phyloP scores from a whole-genome alignment of 2,797 vertebrate species.

The Acipenser ruthenus region DNA sequence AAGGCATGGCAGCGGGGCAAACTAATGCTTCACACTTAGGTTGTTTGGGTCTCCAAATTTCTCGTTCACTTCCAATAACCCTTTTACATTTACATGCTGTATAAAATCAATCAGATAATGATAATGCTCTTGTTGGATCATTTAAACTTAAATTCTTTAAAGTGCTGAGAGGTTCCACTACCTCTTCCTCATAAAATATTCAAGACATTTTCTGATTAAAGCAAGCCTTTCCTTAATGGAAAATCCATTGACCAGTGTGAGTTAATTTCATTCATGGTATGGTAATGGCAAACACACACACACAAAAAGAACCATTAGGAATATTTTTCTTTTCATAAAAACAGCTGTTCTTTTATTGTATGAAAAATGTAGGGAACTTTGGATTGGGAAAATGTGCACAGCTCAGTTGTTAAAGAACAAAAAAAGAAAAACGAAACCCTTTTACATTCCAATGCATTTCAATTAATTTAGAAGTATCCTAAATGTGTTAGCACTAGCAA shows the following conservation, averaged over 20 bases:
- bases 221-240: constrained; percentile 9
- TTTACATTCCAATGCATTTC: too few relatives aligned
- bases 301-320: not conserved
- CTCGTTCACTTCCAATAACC: not conserved
- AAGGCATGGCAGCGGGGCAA: too few relatives aligned
- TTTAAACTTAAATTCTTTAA: not conserved
- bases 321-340: not conserved
- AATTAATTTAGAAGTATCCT: too few relatives aligned
- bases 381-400: not conserved
- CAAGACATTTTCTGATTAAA: constrained; percentile 12
- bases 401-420: not conserved
- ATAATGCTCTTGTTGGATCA: not conserved
- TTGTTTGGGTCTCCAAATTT: too few relatives aligned
- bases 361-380: constrained; percentile 3
- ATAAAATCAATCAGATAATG: not conserved
- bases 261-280: constrained; percentile 2
- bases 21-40: too few relatives aligned
- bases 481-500: too few relatives aligned
- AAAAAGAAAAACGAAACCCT: too few relatives aligned
- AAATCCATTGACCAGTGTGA: constrained; percentile 13
- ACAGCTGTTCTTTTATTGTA: not conserved
- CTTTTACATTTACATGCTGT: not conserved
- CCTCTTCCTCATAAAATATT: constrained; percentile 20
- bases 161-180: not conserved
- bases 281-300: not conserved